These are phyloP conservation scores for Danaus plexippus DNA, from an alignment of 1,140 invertebrate genomes.

Conservation along the genomic window DNA sequence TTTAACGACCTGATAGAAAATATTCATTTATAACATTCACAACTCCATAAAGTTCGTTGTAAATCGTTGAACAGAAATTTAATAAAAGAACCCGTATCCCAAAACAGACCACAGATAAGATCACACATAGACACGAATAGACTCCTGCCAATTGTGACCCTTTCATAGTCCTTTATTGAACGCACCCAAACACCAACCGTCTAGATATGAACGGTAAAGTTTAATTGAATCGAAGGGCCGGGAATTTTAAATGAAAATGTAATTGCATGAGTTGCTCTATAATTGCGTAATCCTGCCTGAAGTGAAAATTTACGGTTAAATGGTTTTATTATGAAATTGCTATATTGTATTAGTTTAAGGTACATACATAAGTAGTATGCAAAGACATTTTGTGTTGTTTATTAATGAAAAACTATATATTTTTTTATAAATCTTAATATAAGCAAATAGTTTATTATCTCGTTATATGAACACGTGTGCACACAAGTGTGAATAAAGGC, in stretches of 20 bases:
- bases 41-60: constrained; percentile 28
- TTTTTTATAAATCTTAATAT: no score
- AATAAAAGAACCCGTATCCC: constrained; percentile 62
- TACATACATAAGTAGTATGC: no score
- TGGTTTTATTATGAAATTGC: constrained; percentile 5
- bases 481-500: no score
- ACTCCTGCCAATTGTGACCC: constrained; percentile 58
- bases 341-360: no score
- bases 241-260: constrained; percentile 52
- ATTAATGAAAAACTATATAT: no score
- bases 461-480: no score
- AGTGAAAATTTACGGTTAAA: constrained; percentile 15
- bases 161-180: constrained; percentile 48
- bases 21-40: neutral
- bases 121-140: constrained; percentile 59
- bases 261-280: constrained; percentile 32
- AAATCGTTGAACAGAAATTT: constrained; percentile 37
- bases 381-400: no score
- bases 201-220: constrained; percentile 49
- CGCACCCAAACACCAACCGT: constrained; percentile 24
- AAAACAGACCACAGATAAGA: constrained; percentile 57
- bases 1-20: no score
- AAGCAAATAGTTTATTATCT: no score
- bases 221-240: constrained; percentile 59
- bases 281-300: constrained; percentile 22